Evolutionary conservation across 2,888 invertebrate genomes (phyloP), one percentile per base, ranked within the genome.

Genomic region (Epistrophe eligans): DNA sequence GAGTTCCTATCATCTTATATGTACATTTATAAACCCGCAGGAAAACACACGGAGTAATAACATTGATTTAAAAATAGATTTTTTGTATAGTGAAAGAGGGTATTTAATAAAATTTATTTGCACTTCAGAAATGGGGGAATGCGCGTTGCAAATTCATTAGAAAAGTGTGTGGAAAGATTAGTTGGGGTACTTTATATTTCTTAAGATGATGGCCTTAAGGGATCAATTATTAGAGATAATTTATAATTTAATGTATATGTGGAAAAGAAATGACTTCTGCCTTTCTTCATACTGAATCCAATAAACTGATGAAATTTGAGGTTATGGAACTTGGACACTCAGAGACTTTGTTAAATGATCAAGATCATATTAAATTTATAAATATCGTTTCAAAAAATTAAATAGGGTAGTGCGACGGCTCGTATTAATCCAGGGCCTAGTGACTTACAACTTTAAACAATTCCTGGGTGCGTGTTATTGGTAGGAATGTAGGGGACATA

Each of bases 31-130:
- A 32, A 52, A 5, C 17, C 32, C 11, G 17, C 66, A 66, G 28
- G n/a, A 55, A 35, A 55, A 55, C 4, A 28, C 28, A 55, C 4
- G 64, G 55, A 66, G 64, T 64, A 32, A 45, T 32, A 24, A 24
- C 17, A 19, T 52, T 70, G n/a, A 38, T 52, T 38, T 7, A 55
- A 70, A 70, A 55, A 70, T 70, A 70, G 70, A 70, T 28, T 40
- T n/a, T 35, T 67, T 45, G 4, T 6, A 32, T 19, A 38, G 50
- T 48, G 50, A 0, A 55, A 55, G 55, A 67, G 50, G 67, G 48
- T 50, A 67, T 52, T 55, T 70, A 48, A 66, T 50, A 38, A 52
- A 70, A 70, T 70, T 52, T 70, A 55, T 70, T 67, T 52, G 70
- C 38, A 55, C 50, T 70, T n/a, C 1, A 38, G 15, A 38, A 55